A percentile compares a stretch with the other conserved stretches of the same genome.
phyloP scores from a whole-genome alignment of 2,113 vertebrate genomes.

The Ursus arctos region DNA sequence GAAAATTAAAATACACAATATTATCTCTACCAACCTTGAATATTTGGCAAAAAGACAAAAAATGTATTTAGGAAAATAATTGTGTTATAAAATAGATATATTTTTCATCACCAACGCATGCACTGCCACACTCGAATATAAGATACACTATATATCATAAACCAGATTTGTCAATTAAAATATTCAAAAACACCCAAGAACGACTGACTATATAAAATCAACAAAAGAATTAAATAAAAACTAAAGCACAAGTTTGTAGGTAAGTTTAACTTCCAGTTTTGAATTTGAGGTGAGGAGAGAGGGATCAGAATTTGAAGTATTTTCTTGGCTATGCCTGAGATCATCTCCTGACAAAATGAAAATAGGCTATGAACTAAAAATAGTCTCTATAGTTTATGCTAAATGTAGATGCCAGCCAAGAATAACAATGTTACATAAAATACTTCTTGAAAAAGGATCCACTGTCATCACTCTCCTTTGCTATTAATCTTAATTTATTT shows the following conservation, averaged over 20 bases:
- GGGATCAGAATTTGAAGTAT: neutral
- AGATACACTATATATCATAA: neutral
- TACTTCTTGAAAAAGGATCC: neutral
- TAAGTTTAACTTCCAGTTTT: neutral
- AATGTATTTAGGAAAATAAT: neutral
- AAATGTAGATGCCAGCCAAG: neutral
- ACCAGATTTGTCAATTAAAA: neutral
- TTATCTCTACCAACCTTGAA: neutral
- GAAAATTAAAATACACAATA: neutral
- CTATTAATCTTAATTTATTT: neutral
- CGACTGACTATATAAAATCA: neutral
- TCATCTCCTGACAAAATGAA: slow-evolving; percentile 27
- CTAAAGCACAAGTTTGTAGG: neutral
- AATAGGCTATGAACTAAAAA: slow-evolving; percentile 9
- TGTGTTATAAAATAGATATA: neutral
- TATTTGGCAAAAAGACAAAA: neutral
- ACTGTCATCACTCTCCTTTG: neutral
- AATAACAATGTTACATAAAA: neutral
- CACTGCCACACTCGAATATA: rapidly evolving
- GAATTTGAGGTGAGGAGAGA: neutral
- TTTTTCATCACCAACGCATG: neutral
- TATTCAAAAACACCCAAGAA: neutral
- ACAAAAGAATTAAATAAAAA: neutral
- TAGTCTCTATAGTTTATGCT: neutral
- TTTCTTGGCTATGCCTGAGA: neutral